Base-by-base conservation (phyloP, 2,113 vertebrate genomes). In the Pseudonaja textilis region DNA sequence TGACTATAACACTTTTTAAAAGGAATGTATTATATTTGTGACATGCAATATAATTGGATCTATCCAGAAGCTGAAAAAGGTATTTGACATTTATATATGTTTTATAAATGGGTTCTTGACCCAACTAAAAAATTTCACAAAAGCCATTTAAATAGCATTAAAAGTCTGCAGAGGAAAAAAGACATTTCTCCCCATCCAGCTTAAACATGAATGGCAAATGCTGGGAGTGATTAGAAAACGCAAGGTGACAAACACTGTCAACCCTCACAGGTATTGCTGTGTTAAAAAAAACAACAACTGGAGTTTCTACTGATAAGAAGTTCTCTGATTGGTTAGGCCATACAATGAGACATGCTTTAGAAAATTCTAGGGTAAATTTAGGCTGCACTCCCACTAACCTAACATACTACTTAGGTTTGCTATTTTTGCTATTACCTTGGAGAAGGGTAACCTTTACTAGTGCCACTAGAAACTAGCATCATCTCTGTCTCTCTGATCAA, bases 91-190 rank as follows among this genome's bases (percentile, higher is more conserved):
- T 91, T 39, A 56, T 26, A 23, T 42, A 23, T 42, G 87, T 55
- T 12, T 92, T 42, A 89, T 91, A 86, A 91, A 93, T 89, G 88
- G 54, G 56, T 64, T 87, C 69, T 29, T 34, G 85, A n/a, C 5
- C 54, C 45, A 81, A 55, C 52, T 87, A 39, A n/a, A 91, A 39
- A 34, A 45, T 91, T 92, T 54, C 47, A 91, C 85, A 20, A 91
- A 85, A n/a, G 1, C 26, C 87, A 2, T 93, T n/a, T 52, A 87
- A 94, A 93, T 3, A 93, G 39, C 57, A 69, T 16, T 88, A 89
- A 92, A 93, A 8, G 4, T 26, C 50, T n/a, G 2, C 34, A 81
- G 34, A 89, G 87, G 20, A 89, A 47, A 47, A 90, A 89, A 34
- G 22, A 5, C 42, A 55, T 39, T 61, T 74, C n/a, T 23, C 47